These are phyloP conservation scores for Oopsacas minuta DNA, from an alignment of 37 sponge, comb jelly and placozoan species.

Conservation along the genomic window DNA sequence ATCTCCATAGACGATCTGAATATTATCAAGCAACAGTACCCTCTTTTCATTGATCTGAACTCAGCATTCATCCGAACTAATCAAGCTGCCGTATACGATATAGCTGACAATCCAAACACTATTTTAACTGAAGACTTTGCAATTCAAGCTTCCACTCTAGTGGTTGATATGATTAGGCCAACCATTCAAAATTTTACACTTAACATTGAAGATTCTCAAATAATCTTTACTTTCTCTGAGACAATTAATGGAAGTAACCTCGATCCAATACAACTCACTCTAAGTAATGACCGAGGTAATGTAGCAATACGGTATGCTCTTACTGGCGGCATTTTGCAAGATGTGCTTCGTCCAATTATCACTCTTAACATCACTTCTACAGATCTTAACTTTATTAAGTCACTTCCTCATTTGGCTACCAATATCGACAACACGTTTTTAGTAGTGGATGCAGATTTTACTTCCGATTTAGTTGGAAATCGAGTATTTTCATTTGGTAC, in stretches of 20 bases:
- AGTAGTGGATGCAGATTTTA: constrained; percentile 20
- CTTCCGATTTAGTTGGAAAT: constrained; percentile 34
- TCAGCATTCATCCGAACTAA: constrained; percentile 44
- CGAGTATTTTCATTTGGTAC: background rate
- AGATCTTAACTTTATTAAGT: constrained; percentile 60
- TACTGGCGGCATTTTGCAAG: constrained; percentile 36
- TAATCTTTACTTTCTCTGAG: constrained; percentile 59
- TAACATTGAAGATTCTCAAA: constrained; percentile 34
- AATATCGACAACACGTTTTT: constrained; percentile 44
- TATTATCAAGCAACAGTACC: constrained; percentile 41
- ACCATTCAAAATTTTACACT: constrained; percentile 32
- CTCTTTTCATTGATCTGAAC: constrained; percentile 23
- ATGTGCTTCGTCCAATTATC: constrained; percentile 30
- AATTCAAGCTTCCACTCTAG: background rate
- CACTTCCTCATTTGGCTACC: constrained; percentile 40
- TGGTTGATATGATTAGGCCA: constrained; percentile 31
- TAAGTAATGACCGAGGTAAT: background rate
- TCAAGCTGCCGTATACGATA: constrained; percentile 33
- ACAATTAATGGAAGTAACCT: constrained; percentile 48
- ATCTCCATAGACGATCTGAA: constrained; percentile 51
- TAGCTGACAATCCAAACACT: constrained; percentile 41
- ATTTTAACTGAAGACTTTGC: constrained; percentile 32
- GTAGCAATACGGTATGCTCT: constrained; percentile 31
- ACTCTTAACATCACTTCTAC: constrained; percentile 28
- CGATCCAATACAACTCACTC: constrained; percentile 21